Conservation (phyloP, 2,888 invertebrate species). For the Coelogynopora nodosa region DNA sequence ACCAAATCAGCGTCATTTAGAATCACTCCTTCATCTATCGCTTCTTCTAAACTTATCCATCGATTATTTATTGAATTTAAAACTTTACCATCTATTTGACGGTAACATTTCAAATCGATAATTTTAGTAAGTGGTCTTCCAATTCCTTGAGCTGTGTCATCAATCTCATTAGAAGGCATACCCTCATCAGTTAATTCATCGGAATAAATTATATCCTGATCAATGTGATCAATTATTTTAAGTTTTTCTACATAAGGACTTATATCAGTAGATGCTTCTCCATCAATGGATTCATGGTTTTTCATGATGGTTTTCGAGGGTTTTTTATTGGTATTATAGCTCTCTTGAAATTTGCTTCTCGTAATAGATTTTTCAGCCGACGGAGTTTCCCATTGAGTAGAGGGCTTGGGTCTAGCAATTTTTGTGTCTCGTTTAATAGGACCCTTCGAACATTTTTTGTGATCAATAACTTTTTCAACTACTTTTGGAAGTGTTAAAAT, state of each 20-base stretch:
- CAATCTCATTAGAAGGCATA: not conserved
- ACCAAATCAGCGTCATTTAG: not conserved
- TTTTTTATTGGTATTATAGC: too few relatives aligned
- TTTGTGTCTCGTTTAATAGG: not conserved
- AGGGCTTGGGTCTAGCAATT: not conserved
- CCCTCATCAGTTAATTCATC: not conserved
- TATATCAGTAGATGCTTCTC: not conserved
- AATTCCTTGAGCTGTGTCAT: not conserved
- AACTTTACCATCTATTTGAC: not conserved
- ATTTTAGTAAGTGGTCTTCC: not conserved
- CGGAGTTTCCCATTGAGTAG: not conserved
- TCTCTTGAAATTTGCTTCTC: too few relatives aligned
- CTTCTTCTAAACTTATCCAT: conserved; percentile 8
- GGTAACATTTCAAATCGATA: not conserved
- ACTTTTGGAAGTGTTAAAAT: too few relatives aligned
- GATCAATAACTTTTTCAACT: not conserved
- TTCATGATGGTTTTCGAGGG: too few relatives aligned
- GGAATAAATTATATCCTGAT: too few relatives aligned
- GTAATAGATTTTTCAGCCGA: not conserved
- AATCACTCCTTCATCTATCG: not conserved
- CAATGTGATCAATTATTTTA: not conserved
- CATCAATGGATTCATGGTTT: conserved; percentile 7
- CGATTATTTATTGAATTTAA: not conserved
- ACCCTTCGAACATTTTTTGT: not conserved
- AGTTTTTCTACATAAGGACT: not conserved